Base-by-base conservation (phyloP, 2,888 invertebrate genomes). In the Itoplectis maculator region DNA sequence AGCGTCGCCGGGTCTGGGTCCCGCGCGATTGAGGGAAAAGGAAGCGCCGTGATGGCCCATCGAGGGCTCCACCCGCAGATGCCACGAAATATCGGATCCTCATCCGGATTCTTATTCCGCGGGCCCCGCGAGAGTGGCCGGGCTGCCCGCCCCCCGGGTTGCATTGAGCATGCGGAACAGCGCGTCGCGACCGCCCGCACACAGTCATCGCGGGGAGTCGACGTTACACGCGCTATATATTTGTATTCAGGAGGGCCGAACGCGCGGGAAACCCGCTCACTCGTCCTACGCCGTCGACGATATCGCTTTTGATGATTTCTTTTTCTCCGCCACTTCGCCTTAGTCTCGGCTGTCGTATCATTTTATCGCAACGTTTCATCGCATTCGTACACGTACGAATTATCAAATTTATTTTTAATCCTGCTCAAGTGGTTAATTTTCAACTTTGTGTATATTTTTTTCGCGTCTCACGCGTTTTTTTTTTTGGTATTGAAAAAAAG, bases 241-340 rank as follows among this genome's bases (percentile, higher is more conserved):
- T 73, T 77, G 76, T 83, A 68, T 77, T 66, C 73, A 59, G 59
- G 65, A 29, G 29, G 49, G 66, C 87, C 84, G 54, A 84, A 29
- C 29, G 29, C 29, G 29, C 29, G 72, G 37, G 45, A 18, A 56
- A 47, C 51, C 70, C 72, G 23, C 51, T 15, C 54, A 5, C 54
- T 42, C 63, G 65, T 29, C 63, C 15, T 66, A n/a, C 54, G 37
- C 15, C 15, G 56, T 72, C 40, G 18, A 65, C 72, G 37, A 42
- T 35, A 5, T 29, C 29, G 65, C 42, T 72, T n/a, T n/a, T 63
- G 63, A 51, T 47, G 35, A 51, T 72, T 63, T 45, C 35, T 70
- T 72, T 65, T 56, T 72, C 29, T 2, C 0, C 23, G 9, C 29
- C 5, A 29, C 29, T 63, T 65, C 54, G 54, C 29, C 3, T 0